These are phyloP conservation scores for Oncorhynchus kisutch DNA, from an alignment of 2,113 vertebrate genomes.

Conservation along the genomic window DNA sequence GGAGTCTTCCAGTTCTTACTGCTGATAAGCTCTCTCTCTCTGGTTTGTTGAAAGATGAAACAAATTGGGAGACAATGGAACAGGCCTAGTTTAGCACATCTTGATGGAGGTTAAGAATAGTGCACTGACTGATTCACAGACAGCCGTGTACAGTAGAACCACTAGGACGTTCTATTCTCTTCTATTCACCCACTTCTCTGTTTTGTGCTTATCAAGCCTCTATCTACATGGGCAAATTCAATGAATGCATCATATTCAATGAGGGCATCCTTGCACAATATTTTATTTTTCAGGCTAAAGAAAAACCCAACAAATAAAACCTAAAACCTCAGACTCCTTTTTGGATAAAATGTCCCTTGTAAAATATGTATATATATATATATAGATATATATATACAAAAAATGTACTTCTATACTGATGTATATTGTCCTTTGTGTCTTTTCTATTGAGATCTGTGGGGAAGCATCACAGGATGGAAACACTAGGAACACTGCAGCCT, in stretches of 20 bases:
- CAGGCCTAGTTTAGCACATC: neutral
- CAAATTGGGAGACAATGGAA: neutral
- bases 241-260: slow-evolving; percentile 1
- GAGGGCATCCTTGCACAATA: neutral
- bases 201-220: slow-evolving; percentile 8
- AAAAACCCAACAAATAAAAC: neutral
- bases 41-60: neutral
- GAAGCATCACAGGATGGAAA: slow-evolving; percentile 14
- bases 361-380: neutral
- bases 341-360: neutral
- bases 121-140: neutral
- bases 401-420: slow-evolving; percentile 5
- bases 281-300: neutral
- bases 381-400: neutral
- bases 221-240: neutral
- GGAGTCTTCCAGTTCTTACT: neutral
- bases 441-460: slow-evolving; percentile 40
- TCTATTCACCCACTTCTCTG: neutral
- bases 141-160: neutral
- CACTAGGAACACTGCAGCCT: slow-evolving; percentile 30
- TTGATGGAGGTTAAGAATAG: neutral
- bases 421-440: slow-evolving; percentile 26
- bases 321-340: neutral
- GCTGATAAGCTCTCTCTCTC: neutral
- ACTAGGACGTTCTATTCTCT: neutral